Base-by-base conservation (phyloP, 2,888 invertebrate species). In the Unio pictorum region DNA sequence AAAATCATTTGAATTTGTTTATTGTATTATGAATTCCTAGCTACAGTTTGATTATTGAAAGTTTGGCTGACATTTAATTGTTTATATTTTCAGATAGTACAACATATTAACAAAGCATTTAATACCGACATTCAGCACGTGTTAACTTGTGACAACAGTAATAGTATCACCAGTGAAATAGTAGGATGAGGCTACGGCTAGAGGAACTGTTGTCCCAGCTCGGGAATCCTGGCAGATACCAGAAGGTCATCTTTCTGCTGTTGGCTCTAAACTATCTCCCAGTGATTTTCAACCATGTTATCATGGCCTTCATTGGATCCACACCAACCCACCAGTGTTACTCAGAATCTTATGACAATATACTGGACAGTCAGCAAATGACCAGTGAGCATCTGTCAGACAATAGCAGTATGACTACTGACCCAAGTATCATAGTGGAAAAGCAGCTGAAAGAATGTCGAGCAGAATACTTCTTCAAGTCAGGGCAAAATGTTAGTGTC, bases 301-400 rank as follows among this genome's bases (percentile, higher is more conserved):
- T 84, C 64, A 87, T 87, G 86, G 85, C 85, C 1, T 84, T 87
- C 67, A 82, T 81, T 69, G 86, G 85, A 34, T 61, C 81, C 54
- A 67, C 76, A 57, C 75, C 80, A 3, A 72, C 69, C 0, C 81
- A 83, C 63, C 65, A 70, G 56, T 86, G 86, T 72, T 71, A 76
- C 23, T 70, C 70, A 34, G 73, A 58, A 45, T 68, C 66, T 56
- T 75, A 67, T 18, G 58, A 67, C 62, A 56, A 56, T 65, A 56
- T 59, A 56, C 28, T 55, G 23, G 28, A 69, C 57, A 67, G 69
- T 65, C 64, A 66, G 20, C 18, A 34, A 18, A 20, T 28, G 20
- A 57, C 11, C 26, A 66, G 20, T 55, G 23, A 30, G 23, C 64
- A 71, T 18, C 3, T 64, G 54, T 64, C 68, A 30, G 23, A 23